Evolutionary conservation across 2,797 vertebrate genomes (phyloP), one percentile per base, ranked within the genome.

Genomic region (Enteromius mattozi): DNA sequence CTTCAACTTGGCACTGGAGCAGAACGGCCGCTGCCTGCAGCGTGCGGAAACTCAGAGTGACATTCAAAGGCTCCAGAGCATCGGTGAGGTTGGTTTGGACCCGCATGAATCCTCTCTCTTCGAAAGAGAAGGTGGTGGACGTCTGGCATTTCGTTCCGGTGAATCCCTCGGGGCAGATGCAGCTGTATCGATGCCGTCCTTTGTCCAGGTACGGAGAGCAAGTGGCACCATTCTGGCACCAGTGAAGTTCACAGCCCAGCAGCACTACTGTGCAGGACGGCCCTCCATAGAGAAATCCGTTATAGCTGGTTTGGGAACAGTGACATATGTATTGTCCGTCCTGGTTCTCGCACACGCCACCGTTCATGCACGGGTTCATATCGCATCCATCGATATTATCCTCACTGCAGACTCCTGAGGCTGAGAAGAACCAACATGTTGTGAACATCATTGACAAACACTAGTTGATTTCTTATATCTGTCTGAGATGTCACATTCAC

Each of bases 41-140:
- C 0, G 97, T 97, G 87, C 93, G 96, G 89, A 99, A 97, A 30
- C 93, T 95, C 80, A 99, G 92, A 14, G 95, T 96, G 68, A 96
- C 82, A 13, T 91, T 94, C n/a, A 95, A 94, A 51, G 91, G 89
- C 35, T 87, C 90, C 17, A 91, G 92, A 17, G 86, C 80, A 40
- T 92, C 76, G 0, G 68, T 24, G 14, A 88, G 81, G 61, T 47
- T 86, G n/a, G 90, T 94, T 84, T 94, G 89, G 84, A 96, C 4
- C 86, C 92, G 88, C 89, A 98, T 91, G 87, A 95, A 95, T 70
- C 97, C 92, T 0, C 54, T 89, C 63, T 94, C 94, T 88, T 96
- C 94, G 84, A 99, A 97, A 17, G 97, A 97, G 86, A 99, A 95
- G 0, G 95, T 94, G 3, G 97, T 98, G 78, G 88, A 35, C 0